Conservation (phyloP, 2,113 vertebrate genomes). For the human region DNA sequence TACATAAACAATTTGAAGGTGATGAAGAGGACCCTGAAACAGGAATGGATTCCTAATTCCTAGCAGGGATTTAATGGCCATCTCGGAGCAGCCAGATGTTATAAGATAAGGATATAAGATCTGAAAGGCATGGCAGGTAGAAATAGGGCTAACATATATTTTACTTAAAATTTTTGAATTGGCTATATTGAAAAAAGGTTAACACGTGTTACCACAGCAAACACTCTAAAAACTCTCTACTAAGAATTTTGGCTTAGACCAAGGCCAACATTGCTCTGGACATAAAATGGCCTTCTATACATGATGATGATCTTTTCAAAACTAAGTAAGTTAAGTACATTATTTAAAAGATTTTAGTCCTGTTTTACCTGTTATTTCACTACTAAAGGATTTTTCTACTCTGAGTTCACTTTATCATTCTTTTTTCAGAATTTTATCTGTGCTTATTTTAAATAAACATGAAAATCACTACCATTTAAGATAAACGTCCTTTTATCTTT, state of each 20-base stretch:
- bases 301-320: neutral
- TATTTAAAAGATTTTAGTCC: slow-evolving; percentile 53
- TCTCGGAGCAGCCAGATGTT: neutral
- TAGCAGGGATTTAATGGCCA: neutral
- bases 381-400: neutral
- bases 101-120: neutral
- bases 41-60: neutral
- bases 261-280: neutral
- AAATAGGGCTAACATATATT: neutral
- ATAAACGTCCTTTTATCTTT: slow-evolving; percentile 45
- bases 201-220: neutral
- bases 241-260: neutral
- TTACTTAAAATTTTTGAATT: neutral
- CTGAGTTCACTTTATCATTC: slow-evolving; percentile 23
- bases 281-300: slow-evolving; percentile 37
- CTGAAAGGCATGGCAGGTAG: neutral
- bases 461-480: slow-evolving; percentile 27
- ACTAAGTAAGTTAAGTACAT: slow-evolving; percentile 29
- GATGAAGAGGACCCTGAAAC: neutral
- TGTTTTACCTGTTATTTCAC: slow-evolving; percentile 51
- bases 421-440: neutral
- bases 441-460: slow-evolving; percentile 41
- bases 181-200: neutral
- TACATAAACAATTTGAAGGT: neutral
- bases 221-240: neutral